Base-by-base conservation (phyloP, 2,113 vertebrate species). In the Carettochelys insculpta region DNA sequence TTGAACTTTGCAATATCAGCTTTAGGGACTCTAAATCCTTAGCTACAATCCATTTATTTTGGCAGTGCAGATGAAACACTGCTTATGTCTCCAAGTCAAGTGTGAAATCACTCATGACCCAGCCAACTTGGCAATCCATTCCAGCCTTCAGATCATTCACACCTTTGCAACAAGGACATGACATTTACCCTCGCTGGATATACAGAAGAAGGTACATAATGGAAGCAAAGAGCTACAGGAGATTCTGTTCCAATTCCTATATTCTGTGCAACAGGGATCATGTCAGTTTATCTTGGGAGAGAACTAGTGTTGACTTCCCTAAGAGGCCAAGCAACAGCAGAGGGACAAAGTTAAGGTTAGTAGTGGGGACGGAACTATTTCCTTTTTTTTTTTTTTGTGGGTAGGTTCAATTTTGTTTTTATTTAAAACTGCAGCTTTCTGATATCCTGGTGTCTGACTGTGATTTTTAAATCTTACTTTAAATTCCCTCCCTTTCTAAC, bases 311-410 rank as follows among this genome's bases (percentile, higher is more conserved):
- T 68, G 61, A 68, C 34, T 68, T 68, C 19, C 20, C 34, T n/a
- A 68, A 8, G n/a, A 68, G 61, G 61, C 61, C 34, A 68, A 68
- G 17, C 61, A 68, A 38, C 68, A 34, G 43, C 29, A 25, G 27
- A 76, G 20, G 29, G 29, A 24, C 19, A 43, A 24, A 54, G 8
- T n/a, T 38, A 68, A 68, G 58, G 22, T 41, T 11, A 31, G 4
- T 25, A 11, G 3, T 45, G 79, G 0, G 0, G 3, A 14, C 0
- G 1, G 53, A n/a, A 2, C 61, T 34, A 27, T 65, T 54, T 75
- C 38, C 78, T 51, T 75, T 11, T 20, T 17, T 51, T n/a, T n/a
- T n/a, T 9, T 17, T 51, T 78, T 20, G 7, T 27, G 41, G 4
- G 8, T 17, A 34, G 27, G 5, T 71, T 73, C 38, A 41, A 24